These are phyloP conservation scores for Micrastur ruficollis DNA, from an alignment of 2,797 vertebrate species.

Conservation along the genomic window DNA sequence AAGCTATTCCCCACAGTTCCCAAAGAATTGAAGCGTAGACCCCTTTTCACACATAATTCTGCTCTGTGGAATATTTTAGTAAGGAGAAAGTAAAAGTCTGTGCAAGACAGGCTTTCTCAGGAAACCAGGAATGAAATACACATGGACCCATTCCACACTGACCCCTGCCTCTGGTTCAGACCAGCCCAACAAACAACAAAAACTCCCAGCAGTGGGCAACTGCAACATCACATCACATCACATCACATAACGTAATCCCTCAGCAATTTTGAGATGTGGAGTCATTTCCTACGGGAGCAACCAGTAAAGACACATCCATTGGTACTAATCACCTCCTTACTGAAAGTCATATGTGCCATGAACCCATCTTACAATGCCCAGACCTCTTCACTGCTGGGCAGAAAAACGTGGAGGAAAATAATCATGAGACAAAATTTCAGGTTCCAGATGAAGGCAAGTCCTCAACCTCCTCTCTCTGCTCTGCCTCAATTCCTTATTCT, in stretches of 20 bases:
- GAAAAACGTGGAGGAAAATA: background rate
- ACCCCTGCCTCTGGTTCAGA: background rate
- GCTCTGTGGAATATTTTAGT: background rate
- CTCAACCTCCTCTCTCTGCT: background rate
- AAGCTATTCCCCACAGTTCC: background rate
- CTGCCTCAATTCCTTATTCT: background rate
- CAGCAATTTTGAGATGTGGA: background rate
- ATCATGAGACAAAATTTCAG: background rate
- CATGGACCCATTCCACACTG: background rate
- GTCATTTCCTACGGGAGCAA: background rate
- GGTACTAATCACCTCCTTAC: background rate
- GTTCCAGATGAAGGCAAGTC: background rate
- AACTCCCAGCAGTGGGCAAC: background rate
- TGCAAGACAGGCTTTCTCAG: background rate
- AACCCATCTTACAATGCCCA: background rate
- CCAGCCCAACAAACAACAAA: background rate
- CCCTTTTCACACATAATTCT: background rate
- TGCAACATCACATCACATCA: too few relatives aligned
- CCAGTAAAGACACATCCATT: background rate
- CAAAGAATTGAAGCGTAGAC: background rate
- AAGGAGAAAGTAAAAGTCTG: background rate
- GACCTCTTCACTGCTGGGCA: background rate
- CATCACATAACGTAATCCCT: background rate
- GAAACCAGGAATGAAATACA: background rate
- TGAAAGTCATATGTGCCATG: background rate